Conservation (phyloP, 2,888 invertebrate species). For the Lasius platythorax region DNA sequence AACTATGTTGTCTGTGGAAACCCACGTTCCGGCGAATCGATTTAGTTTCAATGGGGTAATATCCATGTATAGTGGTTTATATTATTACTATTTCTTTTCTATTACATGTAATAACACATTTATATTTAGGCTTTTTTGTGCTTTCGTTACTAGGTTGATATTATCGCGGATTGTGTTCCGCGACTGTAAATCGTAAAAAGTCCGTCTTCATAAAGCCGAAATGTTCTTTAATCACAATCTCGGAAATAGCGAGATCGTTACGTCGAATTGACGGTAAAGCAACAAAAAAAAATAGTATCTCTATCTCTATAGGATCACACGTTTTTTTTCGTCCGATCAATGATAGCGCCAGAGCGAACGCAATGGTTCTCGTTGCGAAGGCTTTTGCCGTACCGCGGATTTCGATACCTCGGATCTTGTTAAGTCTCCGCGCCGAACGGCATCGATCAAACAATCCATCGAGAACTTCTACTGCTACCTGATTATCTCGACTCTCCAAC, state of each 20-base stretch:
- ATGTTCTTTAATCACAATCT: background rate
- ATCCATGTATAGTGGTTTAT: constrained; percentile 20
- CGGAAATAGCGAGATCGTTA: background rate
- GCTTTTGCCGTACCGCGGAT: constrained; percentile 21
- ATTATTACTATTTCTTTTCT: background rate
- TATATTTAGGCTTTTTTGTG: background rate
- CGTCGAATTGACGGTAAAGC: background rate
- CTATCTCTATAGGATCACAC: background rate
- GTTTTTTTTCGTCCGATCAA: constrained; percentile 5
- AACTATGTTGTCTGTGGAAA: background rate
- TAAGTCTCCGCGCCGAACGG: constrained; percentile 39
- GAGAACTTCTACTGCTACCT: constrained; percentile 56
- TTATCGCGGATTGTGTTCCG: background rate
- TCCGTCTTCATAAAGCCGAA: background rate
- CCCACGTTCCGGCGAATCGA: background rate
- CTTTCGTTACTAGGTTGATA: background rate
- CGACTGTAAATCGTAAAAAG: background rate
- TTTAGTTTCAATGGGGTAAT: background rate
- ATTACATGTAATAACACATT: background rate
- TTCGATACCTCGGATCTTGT: constrained; percentile 43
- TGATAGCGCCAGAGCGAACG: constrained; percentile 4
- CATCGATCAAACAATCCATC: constrained; percentile 62
- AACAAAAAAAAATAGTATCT: background rate
- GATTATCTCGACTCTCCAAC: constrained; percentile 56
- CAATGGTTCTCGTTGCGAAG: constrained; percentile 17